phyloP scores from a whole-genome alignment of 2,113 vertebrate genomes.

The Rhodinocichla rosea region DNA sequence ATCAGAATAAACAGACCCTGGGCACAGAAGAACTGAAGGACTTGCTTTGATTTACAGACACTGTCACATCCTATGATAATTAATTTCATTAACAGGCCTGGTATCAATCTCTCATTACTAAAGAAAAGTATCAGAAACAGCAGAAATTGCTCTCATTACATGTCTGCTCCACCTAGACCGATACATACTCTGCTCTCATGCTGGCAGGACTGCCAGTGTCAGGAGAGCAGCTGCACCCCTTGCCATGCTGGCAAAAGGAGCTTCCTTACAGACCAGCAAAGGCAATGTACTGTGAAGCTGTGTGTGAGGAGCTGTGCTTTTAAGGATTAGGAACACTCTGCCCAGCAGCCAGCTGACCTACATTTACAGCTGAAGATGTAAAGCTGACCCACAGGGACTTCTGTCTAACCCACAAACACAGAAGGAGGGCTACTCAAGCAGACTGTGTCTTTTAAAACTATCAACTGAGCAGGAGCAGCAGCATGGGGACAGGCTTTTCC shows the following conservation, averaged over 20 bases:
- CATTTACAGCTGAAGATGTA: conserved; percentile 24
- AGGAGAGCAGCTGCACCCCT: background rate
- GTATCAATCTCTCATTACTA: background rate
- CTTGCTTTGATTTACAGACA: background rate
- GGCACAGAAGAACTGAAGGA: background rate
- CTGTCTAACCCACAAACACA: conserved; percentile 43
- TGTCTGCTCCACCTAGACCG: background rate
- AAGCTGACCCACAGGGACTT: conserved; percentile 38
- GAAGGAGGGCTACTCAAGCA: background rate
- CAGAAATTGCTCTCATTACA: background rate
- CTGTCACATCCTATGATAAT: background rate
- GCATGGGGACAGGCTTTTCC: background rate
- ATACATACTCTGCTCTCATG: background rate
- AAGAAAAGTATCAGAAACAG: background rate
- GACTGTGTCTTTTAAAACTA: background rate
- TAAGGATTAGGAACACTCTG: background rate
- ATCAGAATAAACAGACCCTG: background rate
- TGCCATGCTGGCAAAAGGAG: background rate
- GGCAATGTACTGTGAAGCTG: background rate
- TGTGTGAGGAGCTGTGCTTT: background rate
- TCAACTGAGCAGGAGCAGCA: background rate
- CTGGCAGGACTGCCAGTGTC: background rate
- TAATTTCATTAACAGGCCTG: background rate
- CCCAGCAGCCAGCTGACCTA: conserved; percentile 16
- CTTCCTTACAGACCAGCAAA: background rate